Base-by-base conservation (phyloP, 2,797 vertebrate genomes). In the Sarcoramphus papa region DNA sequence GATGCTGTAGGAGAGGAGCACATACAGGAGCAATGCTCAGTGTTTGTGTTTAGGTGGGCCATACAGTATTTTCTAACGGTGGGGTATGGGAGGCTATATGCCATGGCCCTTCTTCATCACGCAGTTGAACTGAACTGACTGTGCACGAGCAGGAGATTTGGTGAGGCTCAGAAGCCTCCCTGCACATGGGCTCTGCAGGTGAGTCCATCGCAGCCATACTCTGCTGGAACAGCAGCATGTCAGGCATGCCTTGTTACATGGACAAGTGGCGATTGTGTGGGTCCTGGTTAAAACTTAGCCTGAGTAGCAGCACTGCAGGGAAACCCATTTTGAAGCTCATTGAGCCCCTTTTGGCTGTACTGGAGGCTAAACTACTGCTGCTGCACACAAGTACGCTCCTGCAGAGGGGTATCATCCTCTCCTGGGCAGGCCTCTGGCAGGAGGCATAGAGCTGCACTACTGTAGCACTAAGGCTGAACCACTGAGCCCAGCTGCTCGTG, bases 301-400 rank as follows among this genome's bases (percentile, higher is more conserved):
- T 59, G 50, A 73, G 40, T 9, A 87, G 25, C 65, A 80, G 64
- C 54, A 30, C 43, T 15, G 22, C 22, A 41, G 45, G 27, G 35
- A 85, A 90, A 56, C 7, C 23, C 10, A 4, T 51, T 51, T 22
- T 60, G 12, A 77, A n/a, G 60, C 30, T 53, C 17, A 16, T 3
- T 20, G 18, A 59, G 35, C 25, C 23, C 9, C 37, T 85, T 37
- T 20, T 37, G 70, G 18, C 6, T 51, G 27, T 62, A 20, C 47
- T 47, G 56, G 60, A 40, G n/a, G 27, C 56, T 60, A 43, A 88
- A 62, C 9, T 20, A 8, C 48, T 60, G n/a, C 73, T 59, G 31
- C 21, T 41, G 4, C 31, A 20, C 14, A 5, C 25, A 33, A 18
- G 12, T 3, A 9, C 0, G 0, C 7, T 27, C 30, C 27, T 60